Evolutionary conservation across 2,113 vertebrate genomes (phyloP), one percentile per base, ranked within the genome.

Genomic region (Egretta garzetta): DNA sequence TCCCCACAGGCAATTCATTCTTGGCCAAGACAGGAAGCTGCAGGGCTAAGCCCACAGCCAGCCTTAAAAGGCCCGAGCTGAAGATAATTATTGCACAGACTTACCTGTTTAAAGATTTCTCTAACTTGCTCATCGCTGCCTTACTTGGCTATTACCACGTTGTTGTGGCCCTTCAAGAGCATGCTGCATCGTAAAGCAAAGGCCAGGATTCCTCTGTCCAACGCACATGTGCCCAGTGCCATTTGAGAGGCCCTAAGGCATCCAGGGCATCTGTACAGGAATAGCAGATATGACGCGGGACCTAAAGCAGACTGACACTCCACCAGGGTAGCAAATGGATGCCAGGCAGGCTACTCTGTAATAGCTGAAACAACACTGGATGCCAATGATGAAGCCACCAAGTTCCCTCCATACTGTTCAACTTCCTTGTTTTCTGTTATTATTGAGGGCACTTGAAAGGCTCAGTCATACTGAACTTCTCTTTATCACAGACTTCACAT

Each of bases 201-300:
- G 70, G 80, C 74, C 76, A 74, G 50, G 68, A 86, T 86, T 89
- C 49, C 67, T 84, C 73, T 81, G 39, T 12, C 60, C 9, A 39
- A n/a, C 0, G 3, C 76, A 85, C 81, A 56, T 64, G 81, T 72
- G 87, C 35, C 45, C 7, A 2, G 80, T 80, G 90, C 71, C 77
- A 94, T 94, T 75, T 82, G 96, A 96, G 91, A 96, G 35, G 58
- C 66, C 59, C 5, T 60, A 33, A 85, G 71, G 81, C 79, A 91
- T 75, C 45, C 74, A 56, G 75, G 77, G 72, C 90, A 94, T 85
- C 84, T 95, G 93, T 32, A 82, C 28, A 3, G 74, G 90, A 96
- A 96, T 90, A 96, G 81, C 56, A 96, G 45, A 72, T 75, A 74
- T 91, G 91, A 94, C 49, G 30, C 91, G 95, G 87, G 80, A 85